phyloP scores from a whole-genome alignment of 2,113 vertebrate genomes.

The Mobula birostris region DNA sequence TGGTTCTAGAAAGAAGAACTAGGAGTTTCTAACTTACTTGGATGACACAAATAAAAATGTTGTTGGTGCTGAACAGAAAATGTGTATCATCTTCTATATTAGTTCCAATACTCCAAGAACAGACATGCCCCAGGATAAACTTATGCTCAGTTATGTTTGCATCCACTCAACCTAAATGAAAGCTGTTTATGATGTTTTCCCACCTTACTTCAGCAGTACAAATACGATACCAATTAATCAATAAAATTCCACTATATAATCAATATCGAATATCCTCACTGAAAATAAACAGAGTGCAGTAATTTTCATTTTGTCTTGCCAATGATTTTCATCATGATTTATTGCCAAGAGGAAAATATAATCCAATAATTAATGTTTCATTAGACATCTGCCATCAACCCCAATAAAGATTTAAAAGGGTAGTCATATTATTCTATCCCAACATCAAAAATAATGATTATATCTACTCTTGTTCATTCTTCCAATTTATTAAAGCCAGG shows the following conservation, averaged over 20 bases:
- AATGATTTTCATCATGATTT: neutral
- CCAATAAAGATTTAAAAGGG: neutral
- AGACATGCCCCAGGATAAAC: neutral
- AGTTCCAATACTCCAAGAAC: neutral
- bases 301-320: neutral
- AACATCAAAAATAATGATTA: neutral
- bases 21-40: neutral
- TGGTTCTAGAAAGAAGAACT: too few relatives aligned
- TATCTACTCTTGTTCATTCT: neutral
- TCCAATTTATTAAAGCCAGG: neutral
- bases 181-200: neutral
- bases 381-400: neutral
- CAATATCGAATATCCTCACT: neutral
- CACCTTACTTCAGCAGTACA: neutral
- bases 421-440: neutral
- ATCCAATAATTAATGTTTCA: neutral
- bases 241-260: neutral
- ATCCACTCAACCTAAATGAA: neutral
- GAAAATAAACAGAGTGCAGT: neutral
- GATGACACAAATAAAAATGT: neutral
- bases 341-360: neutral
- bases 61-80: neutral
- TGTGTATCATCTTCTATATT: neutral
- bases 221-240: neutral
- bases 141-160: neutral